Evolutionary conservation across 2,888 invertebrate species (phyloP).

Genomic region (Euzophera pinguis): DNA sequence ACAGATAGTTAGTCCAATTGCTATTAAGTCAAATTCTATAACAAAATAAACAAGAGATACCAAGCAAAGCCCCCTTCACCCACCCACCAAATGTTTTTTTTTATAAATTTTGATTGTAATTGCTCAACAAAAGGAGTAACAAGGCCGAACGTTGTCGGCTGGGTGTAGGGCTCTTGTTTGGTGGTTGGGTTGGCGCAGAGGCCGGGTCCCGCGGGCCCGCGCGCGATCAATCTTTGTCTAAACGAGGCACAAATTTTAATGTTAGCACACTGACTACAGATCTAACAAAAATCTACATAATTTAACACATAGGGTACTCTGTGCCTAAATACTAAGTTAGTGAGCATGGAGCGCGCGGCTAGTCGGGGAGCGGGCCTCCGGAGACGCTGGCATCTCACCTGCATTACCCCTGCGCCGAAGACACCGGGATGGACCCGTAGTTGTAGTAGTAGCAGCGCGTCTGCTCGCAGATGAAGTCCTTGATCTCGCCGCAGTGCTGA

Average conservation of each 20-base stretch:
- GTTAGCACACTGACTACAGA: constrained; percentile 56
- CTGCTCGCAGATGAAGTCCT: constrained; percentile 94
- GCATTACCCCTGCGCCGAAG: constrained; percentile 95
- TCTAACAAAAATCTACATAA: constrained; percentile 4
- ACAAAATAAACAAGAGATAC: constrained; percentile 63
- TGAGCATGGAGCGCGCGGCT: constrained; percentile 57
- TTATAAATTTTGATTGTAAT: constrained; percentile 47
- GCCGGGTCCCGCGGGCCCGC: constrained; percentile 74
- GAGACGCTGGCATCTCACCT: constrained; percentile 85
- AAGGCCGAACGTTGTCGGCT: constrained; percentile 53
- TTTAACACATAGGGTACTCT: not conserved
- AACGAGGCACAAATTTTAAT: constrained; percentile 40
- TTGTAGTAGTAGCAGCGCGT: constrained; percentile 95
- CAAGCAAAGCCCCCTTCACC: constrained; percentile 81
- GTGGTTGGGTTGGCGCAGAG: constrained; percentile 79
- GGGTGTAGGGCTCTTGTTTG: constrained; percentile 80
- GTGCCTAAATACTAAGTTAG: constrained; percentile 13
- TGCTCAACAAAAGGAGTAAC: constrained; percentile 20
- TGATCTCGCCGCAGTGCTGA: constrained; percentile 89
- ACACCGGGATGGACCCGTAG: constrained; percentile 93
- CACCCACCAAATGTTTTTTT: constrained; percentile 75
- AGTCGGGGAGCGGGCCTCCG: constrained; percentile 74
- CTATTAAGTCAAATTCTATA: constrained; percentile 21
- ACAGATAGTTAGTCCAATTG: constrained; percentile 4
- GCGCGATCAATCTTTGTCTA: constrained; percentile 47